A percentile compares a stretch with the other conserved stretches of the same genome.
phyloP scores from a whole-genome alignment of 2,888 invertebrate genomes.

The Rotaria magnacalcarata region DNA sequence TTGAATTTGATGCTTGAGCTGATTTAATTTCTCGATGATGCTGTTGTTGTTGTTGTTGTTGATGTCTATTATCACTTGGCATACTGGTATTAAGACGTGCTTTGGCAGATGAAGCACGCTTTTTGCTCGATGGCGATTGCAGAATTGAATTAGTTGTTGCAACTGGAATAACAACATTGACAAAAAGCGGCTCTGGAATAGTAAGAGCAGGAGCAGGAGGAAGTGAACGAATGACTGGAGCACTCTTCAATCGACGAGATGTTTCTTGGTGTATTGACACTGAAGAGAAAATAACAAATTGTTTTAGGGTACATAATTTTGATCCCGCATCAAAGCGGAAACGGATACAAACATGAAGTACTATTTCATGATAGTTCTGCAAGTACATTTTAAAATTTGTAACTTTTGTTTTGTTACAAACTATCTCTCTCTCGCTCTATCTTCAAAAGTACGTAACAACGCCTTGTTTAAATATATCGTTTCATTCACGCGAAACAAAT shows the following conservation, averaged over 20 bases:
- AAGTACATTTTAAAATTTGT: too few relatives aligned
- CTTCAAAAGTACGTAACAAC: too few relatives aligned
- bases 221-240: neutral
- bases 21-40: neutral
- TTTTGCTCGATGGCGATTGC: neutral
- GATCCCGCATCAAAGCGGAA: neutral
- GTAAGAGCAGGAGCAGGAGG: neutral
- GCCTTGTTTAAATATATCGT: too few relatives aligned
- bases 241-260: slow-evolving; percentile 5
- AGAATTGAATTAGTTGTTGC: neutral
- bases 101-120: neutral
- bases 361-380: too few relatives aligned
- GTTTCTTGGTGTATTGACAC: neutral
- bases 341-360: too few relatives aligned
- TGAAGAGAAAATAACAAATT: neutral
- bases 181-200: neutral
- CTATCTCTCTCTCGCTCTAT: too few relatives aligned
- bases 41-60: neutral
- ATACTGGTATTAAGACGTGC: neutral
- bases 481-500: too few relatives aligned
- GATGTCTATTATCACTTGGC: neutral
- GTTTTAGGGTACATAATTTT: neutral
- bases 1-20: neutral
- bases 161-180: neutral
- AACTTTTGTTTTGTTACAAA: too few relatives aligned